Evolutionary conservation across 2,113 vertebrate genomes (phyloP), one percentile per base, ranked within the genome.

Genomic region (Seriola rivoliana): DNA sequence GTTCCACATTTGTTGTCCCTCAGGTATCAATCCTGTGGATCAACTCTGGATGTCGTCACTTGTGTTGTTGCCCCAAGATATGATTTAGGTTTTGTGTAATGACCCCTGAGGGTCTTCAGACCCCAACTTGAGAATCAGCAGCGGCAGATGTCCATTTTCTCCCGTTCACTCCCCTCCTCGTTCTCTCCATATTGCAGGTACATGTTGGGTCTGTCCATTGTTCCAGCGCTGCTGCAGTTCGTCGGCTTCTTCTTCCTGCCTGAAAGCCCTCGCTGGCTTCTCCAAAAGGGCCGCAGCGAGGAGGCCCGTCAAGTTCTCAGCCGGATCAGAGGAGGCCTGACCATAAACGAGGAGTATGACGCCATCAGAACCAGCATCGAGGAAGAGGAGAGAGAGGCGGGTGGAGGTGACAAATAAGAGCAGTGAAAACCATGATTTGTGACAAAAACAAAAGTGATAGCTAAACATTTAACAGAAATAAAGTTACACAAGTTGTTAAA

Each of bases 191-290:
- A 1, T 50, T 32, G 4, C 58, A 99, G 98, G 91, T 99, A 97
- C 92, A 99, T 99, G 98, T 81, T 99, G 90, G 98, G 98, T 17
- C 93, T 99, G 65, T 99, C 98, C 0, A 93, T 95, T 19, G 62
- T 97, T 40, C 98, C 98, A 0, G 97, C 98, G 3, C 78, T 95
- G 58, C 92, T 99, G 85, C 98, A 99, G 92, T 99, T 99, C 59
- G 23, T 97, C 11, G 97, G 98, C 19, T 99, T 99, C 94, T 93
- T 99, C 25, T 98, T 99, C 79, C 95, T 99, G 63, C 98, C 98
- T 0, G 98, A 99, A 92, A 99, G 98, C 84, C 98, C 98, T 8
- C 96, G 98, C 48, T 99, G 98, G 98, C 97, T 99, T 12, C 96
- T 99, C 85, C 97, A 99, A 84, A 98, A 97, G 86, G 98, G 97